Percentiles rank a stretch among this genome's conserved stretches.
phyloP scores from a whole-genome alignment of 2,888 invertebrate genomes.

The Nematopogon swammerdamellus region DNA sequence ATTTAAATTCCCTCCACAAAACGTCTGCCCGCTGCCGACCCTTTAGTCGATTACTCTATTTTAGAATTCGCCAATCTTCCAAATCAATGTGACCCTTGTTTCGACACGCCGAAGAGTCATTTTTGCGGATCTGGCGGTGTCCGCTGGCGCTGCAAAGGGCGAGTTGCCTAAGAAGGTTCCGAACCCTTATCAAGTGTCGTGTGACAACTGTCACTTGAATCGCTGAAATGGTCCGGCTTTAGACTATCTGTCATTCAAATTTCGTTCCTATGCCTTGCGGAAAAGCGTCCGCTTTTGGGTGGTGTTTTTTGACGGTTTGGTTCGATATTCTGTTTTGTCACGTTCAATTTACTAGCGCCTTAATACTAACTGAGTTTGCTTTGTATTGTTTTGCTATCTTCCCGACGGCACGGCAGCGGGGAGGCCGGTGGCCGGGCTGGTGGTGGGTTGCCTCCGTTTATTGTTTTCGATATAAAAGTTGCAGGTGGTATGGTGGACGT shows the following conservation, averaged over 20 bases:
- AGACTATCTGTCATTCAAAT: too few species aligned
- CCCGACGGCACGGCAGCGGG: slow-evolving; percentile 6
- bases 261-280: too few species aligned
- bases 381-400: slow-evolving; percentile 31
- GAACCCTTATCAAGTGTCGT: not conserved
- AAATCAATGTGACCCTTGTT: not conserved
- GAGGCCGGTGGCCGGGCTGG: too few species aligned
- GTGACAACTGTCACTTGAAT: not conserved
- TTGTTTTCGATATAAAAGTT: not conserved
- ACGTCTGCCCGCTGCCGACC: not conserved
- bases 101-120: not conserved
- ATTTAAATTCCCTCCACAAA: not conserved
- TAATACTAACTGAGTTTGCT: slow-evolving; percentile 33
- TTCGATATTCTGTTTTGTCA: not conserved
- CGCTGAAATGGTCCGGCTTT: not conserved
- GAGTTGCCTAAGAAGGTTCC: not conserved
- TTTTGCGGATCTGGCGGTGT: not conserved
- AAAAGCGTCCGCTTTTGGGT: too few species aligned
- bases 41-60: not conserved
- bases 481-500: not conserved
- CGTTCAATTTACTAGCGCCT: slow-evolving; percentile 31
- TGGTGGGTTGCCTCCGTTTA: not conserved
- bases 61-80: not conserved
- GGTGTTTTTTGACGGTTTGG: not conserved
- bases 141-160: not conserved